Conservation (phyloP, 2,888 invertebrate species). For the Pseudococcus jackbeardsleyi region DNA sequence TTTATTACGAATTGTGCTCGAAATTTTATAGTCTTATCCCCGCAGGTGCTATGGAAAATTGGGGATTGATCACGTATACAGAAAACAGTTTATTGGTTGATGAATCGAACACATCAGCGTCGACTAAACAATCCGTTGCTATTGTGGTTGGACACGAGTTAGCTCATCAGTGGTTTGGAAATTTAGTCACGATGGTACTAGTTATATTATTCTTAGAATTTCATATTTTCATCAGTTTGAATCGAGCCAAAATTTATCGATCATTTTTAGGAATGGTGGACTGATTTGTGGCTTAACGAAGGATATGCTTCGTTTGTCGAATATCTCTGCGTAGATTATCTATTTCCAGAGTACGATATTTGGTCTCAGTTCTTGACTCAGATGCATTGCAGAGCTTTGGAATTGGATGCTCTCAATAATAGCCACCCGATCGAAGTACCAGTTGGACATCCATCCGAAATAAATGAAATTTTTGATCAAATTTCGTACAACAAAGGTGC, state of each 20-base stretch:
- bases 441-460: conserved; percentile 93
- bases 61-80: conserved; percentile 92
- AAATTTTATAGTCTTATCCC: too few species aligned
- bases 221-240: too few species aligned
- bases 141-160: conserved; percentile 92
- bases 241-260: not conserved
- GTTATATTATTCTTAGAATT: too few species aligned
- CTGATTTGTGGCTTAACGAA: conserved; percentile 95
- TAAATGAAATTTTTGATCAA: conserved; percentile 97
- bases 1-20: too few species aligned
- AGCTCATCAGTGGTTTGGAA: conserved; percentile 99
- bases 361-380: conserved; percentile 97
- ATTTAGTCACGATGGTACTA: conserved; percentile 88
- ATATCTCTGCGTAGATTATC: conserved; percentile 90
- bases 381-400: conserved; percentile 86
- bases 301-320: conserved; percentile 97
- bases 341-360: conserved; percentile 96
- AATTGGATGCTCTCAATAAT: conserved; percentile 89
- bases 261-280: conserved; percentile 87
- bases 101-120: conserved; percentile 88
- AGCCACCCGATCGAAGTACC: conserved; percentile 95
- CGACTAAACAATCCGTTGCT: conserved; percentile 87
- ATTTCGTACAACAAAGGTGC: conserved; percentile 98
- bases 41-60: conserved; percentile 95
- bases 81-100: conserved; percentile 93